These are phyloP conservation scores for Conchocele bisecta DNA, from an alignment of 2,888 invertebrate species.

Conservation along the genomic window DNA sequence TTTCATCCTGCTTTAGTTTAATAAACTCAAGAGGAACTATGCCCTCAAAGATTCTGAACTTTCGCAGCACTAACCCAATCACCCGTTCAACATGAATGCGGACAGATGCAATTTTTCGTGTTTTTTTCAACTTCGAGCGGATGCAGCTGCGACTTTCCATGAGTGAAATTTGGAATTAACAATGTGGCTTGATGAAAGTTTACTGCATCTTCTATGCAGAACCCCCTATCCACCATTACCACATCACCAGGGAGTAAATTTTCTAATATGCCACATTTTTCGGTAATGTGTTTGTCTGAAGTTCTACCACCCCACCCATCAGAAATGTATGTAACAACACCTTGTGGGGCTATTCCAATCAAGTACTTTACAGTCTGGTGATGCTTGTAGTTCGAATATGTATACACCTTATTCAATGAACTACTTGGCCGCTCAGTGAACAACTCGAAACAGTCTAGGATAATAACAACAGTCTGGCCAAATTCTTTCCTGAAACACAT, in stretches of 20 bases:
- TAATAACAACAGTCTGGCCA: conserved; percentile 24
- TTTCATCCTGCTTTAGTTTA: conserved; percentile 16
- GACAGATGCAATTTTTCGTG: conserved; percentile 40
- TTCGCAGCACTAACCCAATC: conserved; percentile 37
- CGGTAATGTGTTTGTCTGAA: conserved; percentile 59
- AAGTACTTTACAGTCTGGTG: conserved; percentile 58
- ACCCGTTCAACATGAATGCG: conserved; percentile 56
- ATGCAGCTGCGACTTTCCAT: too few species aligned
- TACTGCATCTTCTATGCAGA: conserved; percentile 49
- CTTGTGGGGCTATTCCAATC: conserved; percentile 64
- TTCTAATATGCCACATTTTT: conserved; percentile 51
- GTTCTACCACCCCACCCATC: conserved; percentile 64
- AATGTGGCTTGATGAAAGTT: too few species aligned
- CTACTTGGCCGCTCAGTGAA: conserved; percentile 29
- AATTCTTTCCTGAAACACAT: conserved; percentile 37
- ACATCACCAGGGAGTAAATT: conserved; percentile 47
- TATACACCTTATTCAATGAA: conserved; percentile 9
- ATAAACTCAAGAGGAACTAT: conserved; percentile 21
- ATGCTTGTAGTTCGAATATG: conserved; percentile 34
- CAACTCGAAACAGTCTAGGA: conserved; percentile 34
- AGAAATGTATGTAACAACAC: conserved; percentile 58
- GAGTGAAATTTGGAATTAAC: too few species aligned
- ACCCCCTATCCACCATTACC: conserved; percentile 61
- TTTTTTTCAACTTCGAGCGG: too few species aligned
- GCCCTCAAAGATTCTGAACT: conserved; percentile 33